These are phyloP conservation scores for Hyphantria cunea DNA, from an alignment of 1,140 invertebrate species.

Conservation along the genomic window DNA sequence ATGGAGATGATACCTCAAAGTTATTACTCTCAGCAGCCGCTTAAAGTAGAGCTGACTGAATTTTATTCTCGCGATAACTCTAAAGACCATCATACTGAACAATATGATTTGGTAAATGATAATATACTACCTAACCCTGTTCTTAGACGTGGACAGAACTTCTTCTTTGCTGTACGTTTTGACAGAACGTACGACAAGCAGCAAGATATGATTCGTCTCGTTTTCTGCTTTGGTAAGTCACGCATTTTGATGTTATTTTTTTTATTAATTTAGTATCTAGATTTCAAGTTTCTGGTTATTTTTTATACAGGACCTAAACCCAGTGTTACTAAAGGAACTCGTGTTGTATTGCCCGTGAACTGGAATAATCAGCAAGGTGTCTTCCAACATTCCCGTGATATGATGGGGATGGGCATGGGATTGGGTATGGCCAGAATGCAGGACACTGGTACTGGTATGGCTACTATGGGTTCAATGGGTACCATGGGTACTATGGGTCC, in stretches of 20 bases:
- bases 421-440: conserved; percentile 63
- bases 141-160: conserved; percentile 84
- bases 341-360: conserved; percentile 83
- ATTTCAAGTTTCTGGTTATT: background rate
- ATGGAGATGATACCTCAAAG: conserved; percentile 77
- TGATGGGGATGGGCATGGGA: conserved; percentile 64
- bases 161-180: conserved; percentile 84
- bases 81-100: conserved; percentile 84
- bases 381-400: conserved; percentile 74
- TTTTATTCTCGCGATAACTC: conserved; percentile 86
- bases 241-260: background rate
- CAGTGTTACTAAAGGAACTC: conserved; percentile 84
- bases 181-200: conserved; percentile 79
- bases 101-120: conserved; percentile 84
- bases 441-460: conserved; percentile 54
- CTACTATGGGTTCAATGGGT: conserved; percentile 53
- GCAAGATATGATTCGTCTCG: conserved; percentile 76
- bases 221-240: conserved; percentile 76
- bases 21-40: conserved; percentile 79
- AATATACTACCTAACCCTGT: conserved; percentile 80
- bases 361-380: conserved; percentile 72
- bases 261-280: background rate
- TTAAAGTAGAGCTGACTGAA: conserved; percentile 84
- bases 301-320: conserved; percentile 83
- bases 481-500: conserved; percentile 47